These are phyloP conservation scores for Pithys albifrons DNA, from an alignment of 2,113 vertebrate species.

Conservation along the genomic window DNA sequence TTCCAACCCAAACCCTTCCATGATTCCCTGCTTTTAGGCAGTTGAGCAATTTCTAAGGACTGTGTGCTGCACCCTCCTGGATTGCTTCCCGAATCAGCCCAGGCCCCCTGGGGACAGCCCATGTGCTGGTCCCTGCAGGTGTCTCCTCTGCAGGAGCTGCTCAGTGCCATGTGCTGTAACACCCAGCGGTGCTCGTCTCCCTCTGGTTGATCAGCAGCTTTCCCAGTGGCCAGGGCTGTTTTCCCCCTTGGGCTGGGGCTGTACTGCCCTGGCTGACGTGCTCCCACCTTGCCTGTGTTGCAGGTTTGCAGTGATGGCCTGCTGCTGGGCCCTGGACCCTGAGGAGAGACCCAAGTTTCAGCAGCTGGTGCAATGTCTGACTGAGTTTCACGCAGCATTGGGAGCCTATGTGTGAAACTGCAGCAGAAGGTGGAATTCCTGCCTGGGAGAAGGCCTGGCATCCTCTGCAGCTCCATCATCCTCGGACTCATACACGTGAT, in stretches of 20 bases:
- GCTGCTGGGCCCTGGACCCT: slow-evolving; percentile 96
- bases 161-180: neutral
- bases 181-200: neutral
- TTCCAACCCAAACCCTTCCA: neutral
- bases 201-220: neutral
- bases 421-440: neutral
- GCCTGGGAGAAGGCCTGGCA: neutral
- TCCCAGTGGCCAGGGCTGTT: neutral
- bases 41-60: neutral
- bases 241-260: neutral
- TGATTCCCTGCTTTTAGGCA: neutral
- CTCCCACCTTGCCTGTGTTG: neutral
- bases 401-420: slow-evolving; percentile 91
- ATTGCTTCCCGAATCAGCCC: neutral
- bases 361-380: slow-evolving; percentile 98
- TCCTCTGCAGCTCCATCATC: neutral
- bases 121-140: neutral
- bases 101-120: neutral
- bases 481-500: slow-evolving; percentile 1
- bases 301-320: slow-evolving; percentile 99
- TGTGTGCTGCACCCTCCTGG: neutral
- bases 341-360: slow-evolving; percentile 99
- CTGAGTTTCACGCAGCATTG: slow-evolving; percentile 94
- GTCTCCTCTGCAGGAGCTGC: neutral
- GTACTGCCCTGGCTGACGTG: accelerated